Conservation (phyloP, 2,113 vertebrate genomes). For the Arvicanthis niloticus region DNA sequence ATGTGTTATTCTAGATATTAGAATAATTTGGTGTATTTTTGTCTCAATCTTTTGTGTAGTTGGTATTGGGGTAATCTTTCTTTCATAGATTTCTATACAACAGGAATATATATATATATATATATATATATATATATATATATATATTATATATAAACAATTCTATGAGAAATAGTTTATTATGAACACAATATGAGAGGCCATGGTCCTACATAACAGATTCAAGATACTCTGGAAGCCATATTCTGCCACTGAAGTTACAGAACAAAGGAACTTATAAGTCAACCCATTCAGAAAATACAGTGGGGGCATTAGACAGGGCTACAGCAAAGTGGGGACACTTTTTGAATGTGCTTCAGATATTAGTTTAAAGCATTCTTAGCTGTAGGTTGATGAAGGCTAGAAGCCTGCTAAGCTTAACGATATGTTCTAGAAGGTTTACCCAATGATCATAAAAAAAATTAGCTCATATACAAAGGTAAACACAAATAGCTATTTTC, state of each 20-base stretch:
- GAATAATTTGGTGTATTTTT: background rate
- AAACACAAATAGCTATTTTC: background rate
- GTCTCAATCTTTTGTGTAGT: background rate
- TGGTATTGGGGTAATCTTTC: background rate
- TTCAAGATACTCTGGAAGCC: background rate
- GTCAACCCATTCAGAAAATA: background rate
- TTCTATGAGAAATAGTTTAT: background rate
- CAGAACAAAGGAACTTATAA: background rate
- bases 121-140: too few species aligned
- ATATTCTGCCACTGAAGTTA: background rate
- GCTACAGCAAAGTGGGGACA: background rate
- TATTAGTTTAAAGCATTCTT: background rate
- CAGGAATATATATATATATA: background rate
- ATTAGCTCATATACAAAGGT: background rate
- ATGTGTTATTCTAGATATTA: background rate
- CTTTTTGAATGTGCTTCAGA: background rate
- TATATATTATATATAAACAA: too few species aligned
- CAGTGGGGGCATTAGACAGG: background rate
- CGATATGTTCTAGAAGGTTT: background rate
- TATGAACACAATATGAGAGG: background rate
- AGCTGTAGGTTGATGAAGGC: background rate
- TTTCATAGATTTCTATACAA: background rate
- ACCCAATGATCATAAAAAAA: background rate
- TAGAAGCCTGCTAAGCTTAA: background rate
- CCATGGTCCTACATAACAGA: background rate